Base-by-base conservation (phyloP, 2,888 invertebrate genomes). In the Sarcophaga subvicina region DNA sequence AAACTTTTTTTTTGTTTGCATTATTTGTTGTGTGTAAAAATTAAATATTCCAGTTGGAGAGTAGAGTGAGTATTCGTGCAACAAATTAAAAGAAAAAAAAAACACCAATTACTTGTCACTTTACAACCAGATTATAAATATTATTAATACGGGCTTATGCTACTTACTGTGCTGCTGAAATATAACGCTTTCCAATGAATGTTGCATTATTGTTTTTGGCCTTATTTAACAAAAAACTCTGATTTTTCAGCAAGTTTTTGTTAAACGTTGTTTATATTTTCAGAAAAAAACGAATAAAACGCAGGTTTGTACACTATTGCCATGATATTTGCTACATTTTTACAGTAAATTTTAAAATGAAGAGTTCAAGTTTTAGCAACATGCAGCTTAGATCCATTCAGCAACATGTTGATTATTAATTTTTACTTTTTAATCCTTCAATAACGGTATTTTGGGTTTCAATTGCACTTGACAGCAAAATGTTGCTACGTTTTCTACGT, bases 41-140 rank as follows among this genome's bases (percentile, higher is more conserved):
- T 54, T 0, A 4, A 54, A 54, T 54, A 54, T 17, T 14, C 17
- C 54, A 54, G 12, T 17, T 54, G 54, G 17, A 54, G 54, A 14
- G 54, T 54, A 17, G 5, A 3, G 54, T 54, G 54, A 54, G 54
- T 54, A 17, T 54, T 54, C 5, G 10, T 54, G 10, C 54, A 54
- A 17, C 54, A 54, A 37, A 37, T 37, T 2, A 37, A 10, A 37
- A 10, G 10, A 37, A 37, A 37, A 37, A 1, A 37, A 12, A 14
- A 54, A 62, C 64, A 80, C 70, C 79, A 77, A 85, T 69, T 69
- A 85, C 69, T 73, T 79, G 62, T 47, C 67, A 60, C 45, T 66
- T 54, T 69, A 75, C 75, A 72, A 72, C 22, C 63, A 63, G 60
- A 76, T 80, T 75, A 20, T 47, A 75, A 25, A 54, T 54, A 14